Evolutionary conservation across 2,888 invertebrate species (phyloP).

Genomic region (Stratiomys singularior): DNA sequence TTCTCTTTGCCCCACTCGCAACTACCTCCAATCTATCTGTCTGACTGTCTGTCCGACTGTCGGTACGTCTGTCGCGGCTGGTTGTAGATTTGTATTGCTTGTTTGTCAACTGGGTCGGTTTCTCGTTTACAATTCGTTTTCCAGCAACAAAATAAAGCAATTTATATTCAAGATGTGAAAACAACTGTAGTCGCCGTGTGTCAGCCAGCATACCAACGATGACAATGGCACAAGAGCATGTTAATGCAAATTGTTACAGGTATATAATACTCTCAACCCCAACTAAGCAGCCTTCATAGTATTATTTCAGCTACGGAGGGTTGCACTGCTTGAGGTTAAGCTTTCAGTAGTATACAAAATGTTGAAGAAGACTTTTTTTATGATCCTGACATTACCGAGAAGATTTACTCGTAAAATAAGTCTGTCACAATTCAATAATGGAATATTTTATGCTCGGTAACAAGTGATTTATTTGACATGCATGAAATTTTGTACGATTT

Average conservation of each 20-base stretch:
- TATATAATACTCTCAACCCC: slow-evolving; percentile 39
- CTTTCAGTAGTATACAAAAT: slow-evolving; percentile 1
- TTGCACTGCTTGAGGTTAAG: slow-evolving; percentile 16
- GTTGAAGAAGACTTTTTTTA: slow-evolving; percentile 33
- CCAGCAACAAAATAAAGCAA: slow-evolving; percentile 61
- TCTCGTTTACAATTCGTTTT: slow-evolving; percentile 47
- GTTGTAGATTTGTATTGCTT: slow-evolving; percentile 39
- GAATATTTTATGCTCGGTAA: slow-evolving; percentile 32
- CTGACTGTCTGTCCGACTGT: slow-evolving; percentile 48
- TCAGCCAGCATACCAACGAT: slow-evolving; percentile 43
- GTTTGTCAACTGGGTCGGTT: slow-evolving; percentile 63
- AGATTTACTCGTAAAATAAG: slow-evolving; percentile 39
- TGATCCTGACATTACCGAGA: slow-evolving; percentile 41
- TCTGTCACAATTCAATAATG: slow-evolving; percentile 46
- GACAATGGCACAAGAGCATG: slow-evolving; percentile 45
- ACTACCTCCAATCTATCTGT: slow-evolving; percentile 39
- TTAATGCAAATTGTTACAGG: slow-evolving; percentile 52
- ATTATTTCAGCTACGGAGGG: slow-evolving; percentile 9
- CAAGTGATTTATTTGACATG: slow-evolving; percentile 24
- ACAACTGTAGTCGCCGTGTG: slow-evolving; percentile 55
- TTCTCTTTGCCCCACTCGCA: neutral
- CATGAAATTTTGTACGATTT: neutral
- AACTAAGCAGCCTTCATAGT: neutral
- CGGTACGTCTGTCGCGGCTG: slow-evolving; percentile 4
- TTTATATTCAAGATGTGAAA: slow-evolving; percentile 66